Conservation (phyloP, 1,140 invertebrate genomes). For the Medauroidea extradentata region DNA sequence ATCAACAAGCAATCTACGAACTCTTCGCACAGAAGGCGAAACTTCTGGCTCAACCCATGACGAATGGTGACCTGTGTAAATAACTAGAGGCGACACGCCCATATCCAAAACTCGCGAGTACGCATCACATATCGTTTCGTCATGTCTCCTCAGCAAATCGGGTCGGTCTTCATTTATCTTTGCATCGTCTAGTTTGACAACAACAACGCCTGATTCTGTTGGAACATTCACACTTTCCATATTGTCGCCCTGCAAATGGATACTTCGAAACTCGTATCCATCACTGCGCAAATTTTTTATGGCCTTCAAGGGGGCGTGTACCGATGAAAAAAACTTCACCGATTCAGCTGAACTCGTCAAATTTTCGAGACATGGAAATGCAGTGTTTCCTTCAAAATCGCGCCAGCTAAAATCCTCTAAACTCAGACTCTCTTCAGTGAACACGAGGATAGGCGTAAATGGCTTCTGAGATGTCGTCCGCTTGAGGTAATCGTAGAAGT, state of each 20-base stretch:
- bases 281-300: slow-evolving; percentile 20
- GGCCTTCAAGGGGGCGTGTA: slow-evolving; percentile 23
- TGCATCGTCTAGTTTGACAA: slow-evolving; percentile 36
- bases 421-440: slow-evolving; percentile 35
- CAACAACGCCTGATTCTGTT: slow-evolving; percentile 20
- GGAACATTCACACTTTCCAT: background rate
- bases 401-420: slow-evolving; percentile 45
- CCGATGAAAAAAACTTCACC: slow-evolving; percentile 26
- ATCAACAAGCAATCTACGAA: too few species aligned
- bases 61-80: slow-evolving; percentile 38
- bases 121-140: slow-evolving; percentile 23
- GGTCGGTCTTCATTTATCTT: slow-evolving; percentile 30
- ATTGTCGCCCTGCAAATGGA: background rate
- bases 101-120: slow-evolving; percentile 20
- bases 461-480: slow-evolving; percentile 25
- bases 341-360: slow-evolving; percentile 18
- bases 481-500: slow-evolving; percentile 25
- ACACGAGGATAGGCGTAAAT: slow-evolving; percentile 26
- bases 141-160: slow-evolving; percentile 26
- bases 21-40: too few species aligned
- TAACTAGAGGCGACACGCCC: slow-evolving; percentile 27
- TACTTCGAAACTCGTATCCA: slow-evolving; percentile 19
- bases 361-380: slow-evolving; percentile 25
- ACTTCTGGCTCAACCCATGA: slow-evolving; percentile 28
- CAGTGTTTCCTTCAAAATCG: slow-evolving; percentile 21